phyloP scores from a whole-genome alignment of 2,797 vertebrate genomes.

The Luscinia megarhynchos region DNA sequence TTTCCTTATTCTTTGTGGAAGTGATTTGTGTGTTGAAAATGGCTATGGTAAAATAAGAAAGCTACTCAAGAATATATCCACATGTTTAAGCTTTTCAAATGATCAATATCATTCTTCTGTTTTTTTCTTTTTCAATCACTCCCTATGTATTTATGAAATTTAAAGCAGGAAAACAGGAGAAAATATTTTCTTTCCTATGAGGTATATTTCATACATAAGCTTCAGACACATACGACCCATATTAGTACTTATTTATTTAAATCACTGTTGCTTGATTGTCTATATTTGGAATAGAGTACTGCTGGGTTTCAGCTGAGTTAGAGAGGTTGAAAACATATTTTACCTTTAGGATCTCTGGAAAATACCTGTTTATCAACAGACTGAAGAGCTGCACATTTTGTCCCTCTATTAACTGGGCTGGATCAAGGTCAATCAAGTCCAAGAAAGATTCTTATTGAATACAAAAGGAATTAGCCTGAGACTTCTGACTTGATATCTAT shows the following conservation, averaged over 20 bases:
- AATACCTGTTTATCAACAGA: not conserved
- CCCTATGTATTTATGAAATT: not conserved
- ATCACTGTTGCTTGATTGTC: not conserved
- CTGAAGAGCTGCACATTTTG: not conserved
- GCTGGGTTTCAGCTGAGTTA: not conserved
- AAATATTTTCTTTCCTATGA: not conserved
- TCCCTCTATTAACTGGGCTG: not conserved
- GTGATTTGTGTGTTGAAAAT: not conserved
- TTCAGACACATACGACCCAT: not conserved
- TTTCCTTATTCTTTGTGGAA: not conserved
- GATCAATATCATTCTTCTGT: not conserved
- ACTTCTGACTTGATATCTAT: not conserved
- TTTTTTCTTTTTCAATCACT: not conserved
- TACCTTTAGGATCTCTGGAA: not conserved
- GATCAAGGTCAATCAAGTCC: not conserved
- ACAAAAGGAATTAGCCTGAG: not conserved
- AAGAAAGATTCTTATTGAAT: not conserved
- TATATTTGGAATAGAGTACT: not conserved
- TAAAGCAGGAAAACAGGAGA: not conserved
- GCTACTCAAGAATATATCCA: not conserved
- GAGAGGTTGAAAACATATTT: not conserved
- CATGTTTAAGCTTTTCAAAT: not conserved
- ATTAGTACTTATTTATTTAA: not conserved
- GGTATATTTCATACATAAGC: not conserved
- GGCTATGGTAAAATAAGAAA: not conserved